A percentile compares a stretch with the other conserved stretches of the same genome.
phyloP scores from a whole-genome alignment of 2,797 vertebrate species.

The Spheniscus humboldti region DNA sequence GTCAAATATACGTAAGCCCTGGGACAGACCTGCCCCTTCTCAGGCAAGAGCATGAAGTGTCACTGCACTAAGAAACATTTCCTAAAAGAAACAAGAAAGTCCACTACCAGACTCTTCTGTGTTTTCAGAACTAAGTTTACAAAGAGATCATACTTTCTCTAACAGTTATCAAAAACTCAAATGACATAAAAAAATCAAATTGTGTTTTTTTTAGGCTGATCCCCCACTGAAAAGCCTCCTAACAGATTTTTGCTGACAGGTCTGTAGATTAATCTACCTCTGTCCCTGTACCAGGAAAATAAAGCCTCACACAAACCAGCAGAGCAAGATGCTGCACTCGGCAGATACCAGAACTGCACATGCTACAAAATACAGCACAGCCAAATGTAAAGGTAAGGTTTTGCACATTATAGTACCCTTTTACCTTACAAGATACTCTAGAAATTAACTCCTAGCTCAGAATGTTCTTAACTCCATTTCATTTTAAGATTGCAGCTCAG shows the following conservation, averaged over 20 bases:
- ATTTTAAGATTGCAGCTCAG: not conserved
- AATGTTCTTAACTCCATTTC: not conserved
- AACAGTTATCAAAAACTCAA: not conserved
- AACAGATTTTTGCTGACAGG: not conserved
- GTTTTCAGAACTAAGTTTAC: not conserved
- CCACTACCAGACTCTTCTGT: not conserved
- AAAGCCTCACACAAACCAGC: conserved; percentile 4
- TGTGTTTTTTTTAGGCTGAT: not conserved
- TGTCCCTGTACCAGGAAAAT: not conserved
- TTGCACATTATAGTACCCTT: not conserved
- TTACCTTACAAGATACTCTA: not conserved
- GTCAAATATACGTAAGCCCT: not conserved
- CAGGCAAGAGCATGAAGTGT: not conserved
- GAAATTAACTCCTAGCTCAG: not conserved
- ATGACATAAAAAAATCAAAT: not conserved
- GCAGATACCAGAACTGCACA: not conserved
- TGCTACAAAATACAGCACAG: not conserved
- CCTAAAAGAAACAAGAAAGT: not conserved
- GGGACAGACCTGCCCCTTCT: not conserved
- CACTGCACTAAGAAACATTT: not conserved
- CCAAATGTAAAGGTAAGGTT: not conserved
- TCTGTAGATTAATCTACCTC: conserved; percentile 14
- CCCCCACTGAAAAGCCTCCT: not conserved
- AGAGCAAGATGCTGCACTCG: conserved; percentile 17
- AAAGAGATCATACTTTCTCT: not conserved